A percentile compares a stretch with the other conserved stretches of the same genome.
phyloP scores from a whole-genome alignment of 2,797 vertebrate genomes.

The Trichosurus vulpecula region DNA sequence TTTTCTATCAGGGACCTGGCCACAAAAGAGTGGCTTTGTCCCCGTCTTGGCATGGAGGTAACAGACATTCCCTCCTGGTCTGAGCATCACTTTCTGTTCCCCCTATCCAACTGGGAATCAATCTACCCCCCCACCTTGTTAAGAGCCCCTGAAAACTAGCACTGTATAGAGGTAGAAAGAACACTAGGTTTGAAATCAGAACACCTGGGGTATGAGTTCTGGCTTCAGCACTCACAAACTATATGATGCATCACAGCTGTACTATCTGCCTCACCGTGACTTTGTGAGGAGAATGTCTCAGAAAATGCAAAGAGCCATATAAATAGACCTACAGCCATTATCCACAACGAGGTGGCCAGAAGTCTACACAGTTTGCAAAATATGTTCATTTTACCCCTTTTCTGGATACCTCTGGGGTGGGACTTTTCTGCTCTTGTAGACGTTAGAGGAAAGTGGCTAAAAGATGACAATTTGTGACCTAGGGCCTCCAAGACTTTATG shows the following conservation, averaged over 20 bases:
- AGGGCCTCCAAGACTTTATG: constrained; percentile 7
- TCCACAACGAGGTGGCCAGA: background rate
- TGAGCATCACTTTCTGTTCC: no score
- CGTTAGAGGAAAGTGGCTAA: constrained; percentile 10
- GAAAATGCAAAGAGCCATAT: background rate
- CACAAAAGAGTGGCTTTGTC: no score
- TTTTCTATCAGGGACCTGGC: no score
- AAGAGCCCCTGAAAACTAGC: background rate
- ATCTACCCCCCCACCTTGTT: background rate
- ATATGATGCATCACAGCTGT: background rate
- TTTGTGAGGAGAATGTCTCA: background rate
- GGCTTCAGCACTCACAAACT: background rate
- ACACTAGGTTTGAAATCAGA: background rate
- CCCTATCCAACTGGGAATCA: no score
- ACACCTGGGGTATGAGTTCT: background rate
- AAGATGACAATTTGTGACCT: constrained; percentile 22
- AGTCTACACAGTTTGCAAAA: constrained; percentile 1
- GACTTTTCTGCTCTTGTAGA: constrained; percentile 31
- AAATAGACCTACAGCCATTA: background rate
- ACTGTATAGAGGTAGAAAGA: background rate
- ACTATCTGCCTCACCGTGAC: background rate
- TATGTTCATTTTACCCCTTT: background rate
- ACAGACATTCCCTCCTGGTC: no score
- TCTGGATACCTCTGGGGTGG: background rate
- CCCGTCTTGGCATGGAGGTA: no score